These are phyloP conservation scores for Sebastes diploproa DNA, from an alignment of 2,797 vertebrate species.

Conservation along the genomic window DNA sequence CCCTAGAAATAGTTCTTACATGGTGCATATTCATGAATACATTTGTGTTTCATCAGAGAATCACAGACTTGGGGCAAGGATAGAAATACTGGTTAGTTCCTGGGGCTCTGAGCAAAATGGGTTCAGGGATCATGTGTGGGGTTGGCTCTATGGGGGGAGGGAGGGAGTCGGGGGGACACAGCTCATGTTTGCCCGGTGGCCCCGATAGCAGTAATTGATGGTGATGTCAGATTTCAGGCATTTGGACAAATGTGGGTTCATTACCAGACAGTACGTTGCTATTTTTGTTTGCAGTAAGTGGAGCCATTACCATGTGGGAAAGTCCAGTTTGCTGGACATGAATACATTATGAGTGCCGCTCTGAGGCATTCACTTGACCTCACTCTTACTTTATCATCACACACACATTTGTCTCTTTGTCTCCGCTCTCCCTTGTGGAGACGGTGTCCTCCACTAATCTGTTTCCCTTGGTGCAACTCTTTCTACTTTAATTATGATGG, in stretches of 20 bases:
- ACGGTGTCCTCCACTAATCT: neutral
- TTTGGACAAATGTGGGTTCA: neutral
- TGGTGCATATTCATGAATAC: neutral
- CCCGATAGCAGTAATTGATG: neutral
- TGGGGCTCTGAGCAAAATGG: neutral
- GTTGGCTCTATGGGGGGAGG: neutral
- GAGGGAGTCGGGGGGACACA: neutral
- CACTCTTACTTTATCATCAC: conserved; percentile 24
- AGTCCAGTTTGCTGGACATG: conserved; percentile 7
- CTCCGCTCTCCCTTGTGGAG: neutral
- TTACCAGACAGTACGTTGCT: neutral
- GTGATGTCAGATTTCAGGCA: conserved; percentile 33
- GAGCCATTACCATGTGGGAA: conserved; percentile 10
- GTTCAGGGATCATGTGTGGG: neutral
- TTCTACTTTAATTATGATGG: neutral
- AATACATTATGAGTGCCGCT: conserved; percentile 12
- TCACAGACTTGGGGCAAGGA: too few species aligned
- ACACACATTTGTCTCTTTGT: conserved; percentile 36
- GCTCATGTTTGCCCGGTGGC: neutral
- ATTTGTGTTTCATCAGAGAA: too few species aligned
- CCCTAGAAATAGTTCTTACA: neutral
- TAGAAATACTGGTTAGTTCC: neutral
- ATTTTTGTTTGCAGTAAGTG: neutral
- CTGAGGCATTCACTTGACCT: conserved; percentile 37
- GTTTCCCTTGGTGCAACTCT: neutral